These are phyloP conservation scores for Sebastolobus alascanus DNA, from an alignment of 2,797 vertebrate genomes.

Conservation along the genomic window DNA sequence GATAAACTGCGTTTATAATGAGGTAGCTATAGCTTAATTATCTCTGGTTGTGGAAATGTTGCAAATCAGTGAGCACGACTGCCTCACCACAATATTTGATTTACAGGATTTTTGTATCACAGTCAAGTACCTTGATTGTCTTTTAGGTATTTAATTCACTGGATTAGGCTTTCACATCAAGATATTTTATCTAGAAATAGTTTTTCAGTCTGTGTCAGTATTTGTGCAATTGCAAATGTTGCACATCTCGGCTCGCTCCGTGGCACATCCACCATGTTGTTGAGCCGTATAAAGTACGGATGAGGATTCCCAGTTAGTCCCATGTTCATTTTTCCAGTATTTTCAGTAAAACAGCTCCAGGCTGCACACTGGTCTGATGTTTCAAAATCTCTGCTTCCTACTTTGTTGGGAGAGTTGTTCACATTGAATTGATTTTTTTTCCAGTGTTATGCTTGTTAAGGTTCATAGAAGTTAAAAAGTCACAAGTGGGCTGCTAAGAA, in stretches of 20 bases:
- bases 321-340: neutral
- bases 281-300: neutral
- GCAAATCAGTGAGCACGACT: neutral
- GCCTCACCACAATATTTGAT: neutral
- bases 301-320: neutral
- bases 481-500: neutral
- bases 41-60: neutral
- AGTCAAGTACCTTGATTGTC: neutral
- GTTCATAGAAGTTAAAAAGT: neutral
- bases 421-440: neutral
- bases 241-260: conserved; percentile 4
- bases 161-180: neutral
- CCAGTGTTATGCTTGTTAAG: neutral
- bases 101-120: neutral
- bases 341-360: neutral
- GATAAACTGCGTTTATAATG: neutral
- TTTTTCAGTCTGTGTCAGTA: neutral
- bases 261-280: neutral
- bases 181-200: neutral
- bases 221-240: conserved; percentile 7
- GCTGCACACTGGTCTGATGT: neutral
- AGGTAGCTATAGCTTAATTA: neutral
- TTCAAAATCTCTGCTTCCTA: neutral
- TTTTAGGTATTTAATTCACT: too few relatives aligned
- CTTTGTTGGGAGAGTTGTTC: neutral